Percentiles rank a stretch among this genome's conserved stretches.
phyloP scores from a whole-genome alignment of 2,113 vertebrate species.

The Nerophis ophidion region DNA sequence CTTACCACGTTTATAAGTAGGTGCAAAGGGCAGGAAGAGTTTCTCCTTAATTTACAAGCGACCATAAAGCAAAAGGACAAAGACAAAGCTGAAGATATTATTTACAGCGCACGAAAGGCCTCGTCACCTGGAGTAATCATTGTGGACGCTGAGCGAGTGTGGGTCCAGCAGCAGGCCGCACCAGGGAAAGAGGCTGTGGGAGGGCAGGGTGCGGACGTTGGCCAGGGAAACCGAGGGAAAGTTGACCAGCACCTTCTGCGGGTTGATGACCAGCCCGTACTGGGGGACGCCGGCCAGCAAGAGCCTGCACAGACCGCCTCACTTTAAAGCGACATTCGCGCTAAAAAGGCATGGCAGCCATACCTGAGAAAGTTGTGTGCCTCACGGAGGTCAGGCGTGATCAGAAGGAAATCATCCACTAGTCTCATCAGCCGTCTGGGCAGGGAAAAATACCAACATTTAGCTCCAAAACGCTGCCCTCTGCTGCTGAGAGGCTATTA shows the following conservation, averaged over 20 bases:
- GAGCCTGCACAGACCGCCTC: conserved; percentile 57
- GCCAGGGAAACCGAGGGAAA: conserved; percentile 62
- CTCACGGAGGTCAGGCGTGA: conserved; percentile 79
- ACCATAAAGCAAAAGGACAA: conserved; percentile 19
- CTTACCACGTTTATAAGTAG: conserved; percentile 10
- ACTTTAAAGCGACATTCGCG: background rate
- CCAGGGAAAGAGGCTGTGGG: conserved; percentile 80
- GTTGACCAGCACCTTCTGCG: conserved; percentile 83
- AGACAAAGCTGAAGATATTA: background rate
- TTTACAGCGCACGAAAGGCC: background rate
- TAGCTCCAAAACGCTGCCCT: conserved; percentile 9
- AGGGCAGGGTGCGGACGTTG: conserved; percentile 64
- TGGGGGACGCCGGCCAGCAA: conserved; percentile 78
- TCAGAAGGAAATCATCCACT: conserved; percentile 89
- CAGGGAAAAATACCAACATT: background rate
- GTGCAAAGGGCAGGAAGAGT: conserved; percentile 30
- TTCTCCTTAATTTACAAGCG: conserved; percentile 7
- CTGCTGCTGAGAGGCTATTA: conserved; percentile 21
- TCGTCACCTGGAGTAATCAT: conserved; percentile 84
- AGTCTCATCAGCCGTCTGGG: conserved; percentile 83
- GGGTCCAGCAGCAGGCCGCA: conserved; percentile 87
- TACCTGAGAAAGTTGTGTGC: conserved; percentile 85
- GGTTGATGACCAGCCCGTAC: conserved; percentile 84
- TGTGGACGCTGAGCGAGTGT: conserved; percentile 74
- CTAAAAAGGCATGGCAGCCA: background rate